A percentile compares a stretch with the other conserved stretches of the same genome.
phyloP scores from a whole-genome alignment of 2,113 vertebrate genomes.

The Cololabis saira region DNA sequence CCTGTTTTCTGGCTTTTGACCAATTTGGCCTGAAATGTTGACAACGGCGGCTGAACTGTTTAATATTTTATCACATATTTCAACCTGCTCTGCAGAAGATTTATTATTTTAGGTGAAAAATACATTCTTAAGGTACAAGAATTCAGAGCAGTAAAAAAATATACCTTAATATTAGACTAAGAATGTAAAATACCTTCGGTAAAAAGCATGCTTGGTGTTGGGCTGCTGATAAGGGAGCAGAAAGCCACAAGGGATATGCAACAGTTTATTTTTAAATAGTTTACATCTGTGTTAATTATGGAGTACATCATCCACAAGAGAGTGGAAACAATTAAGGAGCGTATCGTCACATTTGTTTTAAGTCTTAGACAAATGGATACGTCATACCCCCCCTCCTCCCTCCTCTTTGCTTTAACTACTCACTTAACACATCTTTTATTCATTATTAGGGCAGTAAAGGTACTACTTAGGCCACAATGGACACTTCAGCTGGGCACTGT shows the following conservation, averaged over 20 bases:
- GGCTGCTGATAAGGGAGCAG: conserved; percentile 21
- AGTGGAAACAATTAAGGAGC: conserved; percentile 38
- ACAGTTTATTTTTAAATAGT: conserved; percentile 31
- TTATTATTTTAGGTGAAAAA: conserved; percentile 22
- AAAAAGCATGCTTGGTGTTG: conserved; percentile 33
- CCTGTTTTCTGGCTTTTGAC: conserved; percentile 30
- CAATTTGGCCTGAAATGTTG: conserved; percentile 20
- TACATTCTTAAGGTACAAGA: conserved; percentile 28
- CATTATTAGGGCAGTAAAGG: too few relatives aligned
- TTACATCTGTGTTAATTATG: conserved; percentile 60
- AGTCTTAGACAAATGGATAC: neutral
- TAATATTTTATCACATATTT: conserved; percentile 12
- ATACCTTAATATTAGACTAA: neutral
- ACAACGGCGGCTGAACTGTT: conserved; percentile 10
- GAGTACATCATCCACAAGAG: conserved; percentile 33
- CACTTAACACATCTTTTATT: neutral
- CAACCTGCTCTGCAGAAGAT: neutral
- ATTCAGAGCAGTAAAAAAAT: conserved; percentile 7
- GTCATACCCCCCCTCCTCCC: neutral
- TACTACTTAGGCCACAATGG: too few relatives aligned
- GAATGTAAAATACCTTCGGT: conserved; percentile 18
- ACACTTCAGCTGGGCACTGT: too few relatives aligned
- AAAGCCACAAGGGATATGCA: conserved; percentile 36
- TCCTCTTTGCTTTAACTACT: neutral
- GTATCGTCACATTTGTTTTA: conserved; percentile 4